Percentiles rank a stretch among this genome's conserved stretches.
Conservation (phyloP, 2,888 invertebrate species). For the Mimas tiliae region DNA sequence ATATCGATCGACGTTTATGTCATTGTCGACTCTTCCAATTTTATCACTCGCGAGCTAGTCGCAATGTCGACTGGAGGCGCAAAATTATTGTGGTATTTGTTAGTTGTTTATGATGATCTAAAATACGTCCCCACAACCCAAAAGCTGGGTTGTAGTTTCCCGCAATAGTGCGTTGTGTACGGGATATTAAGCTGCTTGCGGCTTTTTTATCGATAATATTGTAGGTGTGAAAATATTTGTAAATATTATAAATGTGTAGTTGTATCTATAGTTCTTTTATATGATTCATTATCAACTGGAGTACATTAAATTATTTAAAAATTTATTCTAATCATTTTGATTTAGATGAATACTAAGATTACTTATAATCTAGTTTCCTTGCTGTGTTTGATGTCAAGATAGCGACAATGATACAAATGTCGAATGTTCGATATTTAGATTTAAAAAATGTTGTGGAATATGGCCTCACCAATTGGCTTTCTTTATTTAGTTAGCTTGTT, state of each 20-base stretch:
- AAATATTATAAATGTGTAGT: conserved; percentile 1
- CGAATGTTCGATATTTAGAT: conserved; percentile 2
- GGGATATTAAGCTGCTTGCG: not conserved
- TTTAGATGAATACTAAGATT: not conserved
- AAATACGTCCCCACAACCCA: conserved; percentile 3
- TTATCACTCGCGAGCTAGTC: not conserved
- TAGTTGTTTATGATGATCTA: not conserved
- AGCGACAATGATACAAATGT: conserved; percentile 8
- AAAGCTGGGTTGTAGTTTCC: not conserved
- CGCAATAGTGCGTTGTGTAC: not conserved
- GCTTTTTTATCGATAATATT: not conserved
- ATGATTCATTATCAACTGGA: not conserved
- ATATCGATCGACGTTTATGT: conserved; percentile 18
- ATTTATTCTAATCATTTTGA: too few relatives aligned
- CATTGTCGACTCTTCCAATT: conserved; percentile 3
- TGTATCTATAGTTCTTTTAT: not conserved
- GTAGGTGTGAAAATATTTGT: not conserved
- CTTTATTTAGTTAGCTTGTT: conserved; percentile 4
- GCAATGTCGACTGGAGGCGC: not conserved
- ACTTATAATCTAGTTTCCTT: not conserved
- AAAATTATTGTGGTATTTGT: not conserved
- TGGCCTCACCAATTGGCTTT: not conserved
- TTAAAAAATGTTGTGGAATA: conserved; percentile 5
- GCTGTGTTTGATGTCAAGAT: not conserved
- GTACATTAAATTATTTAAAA: too few relatives aligned